Evolutionary conservation across 2,113 vertebrate species (phyloP), one percentile per base, ranked within the genome.

Genomic region (Urocynchramus pylzowi): DNA sequence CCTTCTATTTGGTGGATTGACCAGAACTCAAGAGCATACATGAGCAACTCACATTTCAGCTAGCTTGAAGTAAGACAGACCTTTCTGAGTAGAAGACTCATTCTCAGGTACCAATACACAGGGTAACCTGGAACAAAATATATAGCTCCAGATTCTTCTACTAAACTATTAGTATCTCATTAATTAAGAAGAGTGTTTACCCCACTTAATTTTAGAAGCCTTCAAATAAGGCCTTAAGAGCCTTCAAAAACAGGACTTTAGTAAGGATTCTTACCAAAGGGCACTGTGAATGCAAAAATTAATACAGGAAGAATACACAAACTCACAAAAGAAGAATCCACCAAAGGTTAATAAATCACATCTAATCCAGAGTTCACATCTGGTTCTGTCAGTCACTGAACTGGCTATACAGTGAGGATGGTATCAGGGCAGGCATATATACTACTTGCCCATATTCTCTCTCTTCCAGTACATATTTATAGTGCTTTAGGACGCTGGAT

Each of bases 401-500:
- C 7, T 37, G 24, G 61, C 44, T 68, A 60, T 9, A 91, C 33
- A 78, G 6, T 11, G 47, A 44, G 10, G 11, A 92, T 13, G 15
- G 24, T 11, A 22, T 24, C 2, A 2, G 10, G 26, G 18, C 52
- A 79, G n/a, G 31, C 27, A 35, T 11, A 24, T 9, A 76, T 16
- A 16, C 14, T 33, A 8, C 24, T 50, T 75, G 33, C 33, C 19
- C 3, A 3, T 41, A 41, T 35, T 42, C 21, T 75, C 24, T 70
- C n/a, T 37, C 41, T 53, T 49, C 53, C 39, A 71, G 4, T 21
- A 65, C 4, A 12, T 79, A 54, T 41, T 79, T 76, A 64, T 26
- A 8, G n/a, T 0, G 2, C 37, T 69, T 84, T 37, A 37, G 13
- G 54, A 52, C 0, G 1, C 33, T 69, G 16, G 15, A 52, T 49